Evolutionary conservation across 2,113 vertebrate species (phyloP), one percentile per base, ranked within the genome.

Genomic region (Polypterus senegalus): DNA sequence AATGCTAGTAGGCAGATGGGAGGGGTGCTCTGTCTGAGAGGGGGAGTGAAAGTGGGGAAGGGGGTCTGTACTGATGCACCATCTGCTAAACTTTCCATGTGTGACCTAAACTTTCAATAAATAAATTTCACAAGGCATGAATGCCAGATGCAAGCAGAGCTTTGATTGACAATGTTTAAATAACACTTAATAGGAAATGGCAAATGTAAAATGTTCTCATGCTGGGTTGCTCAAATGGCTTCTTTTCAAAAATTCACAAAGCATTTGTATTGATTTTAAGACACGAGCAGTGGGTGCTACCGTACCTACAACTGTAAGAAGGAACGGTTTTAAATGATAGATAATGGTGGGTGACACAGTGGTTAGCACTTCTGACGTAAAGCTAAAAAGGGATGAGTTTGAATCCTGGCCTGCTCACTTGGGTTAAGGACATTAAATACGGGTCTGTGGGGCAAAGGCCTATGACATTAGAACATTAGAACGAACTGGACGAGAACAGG

Each of bases 61-160:
- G 68, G 70, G 53, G 61, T 70, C 68, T 70, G 66, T 67, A 64
- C 74, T 71, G 70, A 81, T 79, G 83, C 79, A 81, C 86, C 87
- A 89, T 90, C 90, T 91, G 89, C 82, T 83, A 75, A 88, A 92
- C 86, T 89, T 91, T 83, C 76, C 89, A 88, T 83, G 87, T 90
- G 87, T 91, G 88, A 90, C 86, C 76, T 80, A 82, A 92, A 89
- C 85, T 91, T 88, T 89, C 81, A 83, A 77, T 78, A 85, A 83
- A 86, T 85, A 88, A 73, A 85, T 87, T 88, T 84, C 64, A 77
- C 70, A 68, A 59, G 70, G 72, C 76, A 78, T 68, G 70, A 63
- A 73, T 61, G 70, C 76, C 88, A 84, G 79, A 88, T 79, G 80
- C 74, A 80, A 75, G 70, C 70, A 59, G 66, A 59, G 61, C 71